Evolutionary conservation across 1,140 invertebrate species (phyloP).

Genomic region (Episyrphus balteatus): DNA sequence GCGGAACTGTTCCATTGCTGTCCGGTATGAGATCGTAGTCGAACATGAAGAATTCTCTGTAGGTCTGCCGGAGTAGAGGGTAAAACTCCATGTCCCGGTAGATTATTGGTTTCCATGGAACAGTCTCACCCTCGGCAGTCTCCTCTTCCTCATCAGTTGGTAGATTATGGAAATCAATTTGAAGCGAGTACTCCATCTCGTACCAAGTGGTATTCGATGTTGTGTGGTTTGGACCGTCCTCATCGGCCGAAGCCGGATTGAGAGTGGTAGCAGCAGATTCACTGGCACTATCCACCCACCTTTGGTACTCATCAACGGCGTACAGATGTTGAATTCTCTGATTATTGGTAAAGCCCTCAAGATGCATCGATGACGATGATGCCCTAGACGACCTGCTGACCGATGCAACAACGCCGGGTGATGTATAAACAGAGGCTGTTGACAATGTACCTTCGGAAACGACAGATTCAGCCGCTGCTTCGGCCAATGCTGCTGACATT

Average conservation of each 20-base stretch:
- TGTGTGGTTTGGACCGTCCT: neutral
- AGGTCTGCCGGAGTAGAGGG: constrained; percentile 51
- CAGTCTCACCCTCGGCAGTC: neutral
- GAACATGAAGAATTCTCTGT: constrained; percentile 57
- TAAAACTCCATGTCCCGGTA: constrained; percentile 34
- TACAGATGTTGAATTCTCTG: neutral
- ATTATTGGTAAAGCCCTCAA: neutral
- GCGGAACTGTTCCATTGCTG: constrained; percentile 45
- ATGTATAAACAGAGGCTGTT: neutral
- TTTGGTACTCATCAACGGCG: no score
- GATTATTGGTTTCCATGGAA: constrained; percentile 19
- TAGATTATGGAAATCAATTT: constrained; percentile 18
- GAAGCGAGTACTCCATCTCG: constrained; percentile 13
- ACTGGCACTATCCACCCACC: no score
- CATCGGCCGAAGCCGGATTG: neutral
- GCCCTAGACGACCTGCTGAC: neutral
- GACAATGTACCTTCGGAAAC: neutral
- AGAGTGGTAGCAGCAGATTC: neutral
- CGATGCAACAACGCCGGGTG: neutral
- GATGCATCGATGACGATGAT: neutral
- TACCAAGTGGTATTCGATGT: neutral
- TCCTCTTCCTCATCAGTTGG: neutral
- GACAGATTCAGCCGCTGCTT: no score
- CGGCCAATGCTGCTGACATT: neutral
- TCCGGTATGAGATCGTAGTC: constrained; percentile 52